Conservation (phyloP, 2,888 invertebrate species). For the Nymphalis c-album region DNA sequence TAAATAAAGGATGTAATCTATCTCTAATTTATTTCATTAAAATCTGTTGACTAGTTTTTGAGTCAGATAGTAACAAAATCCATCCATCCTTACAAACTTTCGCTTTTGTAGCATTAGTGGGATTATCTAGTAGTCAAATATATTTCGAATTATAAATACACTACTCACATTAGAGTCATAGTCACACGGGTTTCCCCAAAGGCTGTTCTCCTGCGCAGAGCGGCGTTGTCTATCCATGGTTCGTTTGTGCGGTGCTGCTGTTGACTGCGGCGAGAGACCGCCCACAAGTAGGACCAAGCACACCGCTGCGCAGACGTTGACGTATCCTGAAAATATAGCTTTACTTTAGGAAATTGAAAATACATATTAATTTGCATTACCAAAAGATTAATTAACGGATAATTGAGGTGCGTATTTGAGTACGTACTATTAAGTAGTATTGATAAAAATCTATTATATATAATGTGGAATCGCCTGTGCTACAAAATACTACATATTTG, state of each 20-base stretch:
- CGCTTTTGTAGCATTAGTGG: too few relatives aligned
- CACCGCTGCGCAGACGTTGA: conserved; percentile 76
- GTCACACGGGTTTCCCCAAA: conserved; percentile 74
- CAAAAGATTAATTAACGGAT: neutral
- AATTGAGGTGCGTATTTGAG: neutral
- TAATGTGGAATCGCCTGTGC: neutral
- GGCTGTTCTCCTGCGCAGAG: conserved; percentile 53
- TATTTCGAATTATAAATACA: neutral
- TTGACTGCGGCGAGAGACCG: conserved; percentile 62
- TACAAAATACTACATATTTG: neutral
- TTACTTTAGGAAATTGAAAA: conserved; percentile 5
- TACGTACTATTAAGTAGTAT: neutral
- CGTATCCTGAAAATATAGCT: conserved; percentile 61
- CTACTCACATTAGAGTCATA: conserved; percentile 49
- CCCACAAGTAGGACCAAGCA: conserved; percentile 71
- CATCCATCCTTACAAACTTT: too few relatives aligned
- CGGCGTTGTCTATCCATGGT: conserved; percentile 60
- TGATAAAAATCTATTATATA: neutral
- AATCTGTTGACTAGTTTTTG: too few relatives aligned
- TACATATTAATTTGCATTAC: too few relatives aligned
- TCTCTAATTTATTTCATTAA: too few relatives aligned
- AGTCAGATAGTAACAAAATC: too few relatives aligned
- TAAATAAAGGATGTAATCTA: too few relatives aligned
- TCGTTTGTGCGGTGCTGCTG: conserved; percentile 67
- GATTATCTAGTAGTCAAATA: too few relatives aligned